Evolutionary conservation across 2,888 invertebrate species (phyloP).

Genomic region (Drosophila subquinaria): DNA sequence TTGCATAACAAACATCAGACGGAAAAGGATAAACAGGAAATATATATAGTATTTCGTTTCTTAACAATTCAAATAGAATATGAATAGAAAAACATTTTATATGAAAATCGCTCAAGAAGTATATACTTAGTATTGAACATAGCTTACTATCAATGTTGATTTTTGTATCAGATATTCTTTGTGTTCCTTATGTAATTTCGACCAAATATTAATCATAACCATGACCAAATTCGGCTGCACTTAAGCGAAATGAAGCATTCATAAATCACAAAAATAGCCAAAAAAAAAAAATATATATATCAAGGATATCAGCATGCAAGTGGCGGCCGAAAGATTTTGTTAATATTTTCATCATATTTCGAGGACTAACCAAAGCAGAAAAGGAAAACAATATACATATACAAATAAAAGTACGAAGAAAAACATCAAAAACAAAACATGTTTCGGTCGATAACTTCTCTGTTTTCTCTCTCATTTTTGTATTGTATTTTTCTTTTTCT

Average conservation of each 20-base stretch:
- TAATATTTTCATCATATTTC: conserved; percentile 56
- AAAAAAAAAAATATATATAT: conserved; percentile 38
- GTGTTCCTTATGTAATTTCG: too few relatives aligned
- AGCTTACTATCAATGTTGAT: too few relatives aligned
- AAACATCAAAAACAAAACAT: conserved; percentile 70
- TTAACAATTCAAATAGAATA: not conserved
- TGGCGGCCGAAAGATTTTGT: conserved; percentile 35
- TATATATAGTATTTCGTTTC: not conserved
- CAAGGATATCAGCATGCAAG: conserved; percentile 50
- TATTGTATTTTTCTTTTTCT: conserved; percentile 16
- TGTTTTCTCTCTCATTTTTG: conserved; percentile 29
- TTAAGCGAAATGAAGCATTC: conserved; percentile 22
- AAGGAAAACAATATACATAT: conserved; percentile 4
- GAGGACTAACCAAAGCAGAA: conserved; percentile 28
- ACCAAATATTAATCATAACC: conserved; percentile 10
- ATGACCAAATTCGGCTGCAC: not conserved
- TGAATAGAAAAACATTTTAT: too few relatives aligned
- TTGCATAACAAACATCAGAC: conserved; percentile 6
- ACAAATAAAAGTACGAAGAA: conserved; percentile 20
- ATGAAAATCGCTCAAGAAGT: too few relatives aligned
- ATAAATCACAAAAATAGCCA: conserved; percentile 53
- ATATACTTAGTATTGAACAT: too few relatives aligned
- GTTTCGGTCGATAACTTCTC: conserved; percentile 72
- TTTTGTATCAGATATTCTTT: too few relatives aligned
- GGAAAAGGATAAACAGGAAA: not conserved